Percentiles rank a stretch among this genome's conserved stretches.
phyloP scores from a whole-genome alignment of 2,113 vertebrate species.

The Otis tarda region DNA sequence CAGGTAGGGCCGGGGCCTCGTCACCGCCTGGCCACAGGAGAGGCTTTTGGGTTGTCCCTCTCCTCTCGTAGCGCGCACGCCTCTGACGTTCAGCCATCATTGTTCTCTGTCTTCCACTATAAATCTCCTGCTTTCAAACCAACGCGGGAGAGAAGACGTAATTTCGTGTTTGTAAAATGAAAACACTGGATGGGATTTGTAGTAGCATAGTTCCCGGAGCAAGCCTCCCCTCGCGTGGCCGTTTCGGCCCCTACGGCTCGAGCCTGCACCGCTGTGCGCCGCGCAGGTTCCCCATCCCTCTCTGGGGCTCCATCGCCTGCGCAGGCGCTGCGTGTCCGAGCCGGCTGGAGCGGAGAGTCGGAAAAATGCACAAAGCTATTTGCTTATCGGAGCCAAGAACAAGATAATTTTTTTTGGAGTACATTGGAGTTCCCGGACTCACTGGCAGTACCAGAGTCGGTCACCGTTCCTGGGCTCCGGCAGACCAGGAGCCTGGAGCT shows the following conservation, averaged over 20 bases:
- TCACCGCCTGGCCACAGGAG: too few species aligned
- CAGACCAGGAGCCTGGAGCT: background rate
- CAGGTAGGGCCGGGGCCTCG: conserved; percentile 63
- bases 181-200: fast-evolving
- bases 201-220: fast-evolving
- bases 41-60: too few species aligned
- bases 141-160: background rate
- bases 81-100: too few species aligned
- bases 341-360: background rate
- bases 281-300: fast-evolving
- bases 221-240: fast-evolving
- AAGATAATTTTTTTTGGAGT: background rate
- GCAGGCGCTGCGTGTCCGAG: background rate
- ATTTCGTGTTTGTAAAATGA: background rate
- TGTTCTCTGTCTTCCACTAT: background rate
- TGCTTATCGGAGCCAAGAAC: background rate
- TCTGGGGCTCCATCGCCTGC: background rate
- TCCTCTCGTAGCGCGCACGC: too few species aligned
- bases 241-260: background rate
- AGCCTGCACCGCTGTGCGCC: fast-evolving
- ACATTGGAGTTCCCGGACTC: background rate
- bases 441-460: background rate
- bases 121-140: background rate
- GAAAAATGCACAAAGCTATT: background rate
- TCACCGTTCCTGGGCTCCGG: background rate